Evolutionary conservation across 2,797 vertebrate genomes (phyloP).

Genomic region (Avahi laniger): DNA sequence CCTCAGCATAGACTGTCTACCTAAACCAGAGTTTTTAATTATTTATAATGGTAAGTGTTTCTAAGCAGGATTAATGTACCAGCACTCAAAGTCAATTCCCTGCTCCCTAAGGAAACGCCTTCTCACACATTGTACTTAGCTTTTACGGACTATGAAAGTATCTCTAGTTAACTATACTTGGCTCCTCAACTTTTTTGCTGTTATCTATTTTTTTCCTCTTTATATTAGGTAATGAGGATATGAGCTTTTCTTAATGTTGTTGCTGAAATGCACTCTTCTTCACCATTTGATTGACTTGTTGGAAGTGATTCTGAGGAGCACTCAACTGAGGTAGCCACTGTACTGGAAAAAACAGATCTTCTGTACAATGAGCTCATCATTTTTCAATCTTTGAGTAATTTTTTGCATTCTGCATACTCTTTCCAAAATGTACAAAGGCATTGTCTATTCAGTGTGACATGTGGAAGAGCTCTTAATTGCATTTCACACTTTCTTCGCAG

Average conservation of each 20-base stretch:
- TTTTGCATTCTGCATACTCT: neutral
- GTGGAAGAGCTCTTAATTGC: conserved; percentile 11
- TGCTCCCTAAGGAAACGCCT: conserved; percentile 53
- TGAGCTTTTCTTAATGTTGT: conserved; percentile 10
- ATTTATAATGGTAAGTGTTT: conserved; percentile 84
- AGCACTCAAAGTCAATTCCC: conserved; percentile 75
- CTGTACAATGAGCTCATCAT: neutral
- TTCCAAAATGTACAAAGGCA: conserved; percentile 29
- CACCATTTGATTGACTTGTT: conserved; percentile 36
- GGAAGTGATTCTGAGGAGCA: neutral
- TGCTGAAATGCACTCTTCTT: conserved; percentile 35
- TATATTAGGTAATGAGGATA: conserved; percentile 25
- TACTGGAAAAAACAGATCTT: neutral
- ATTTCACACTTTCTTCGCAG: conserved; percentile 49
- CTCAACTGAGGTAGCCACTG: neutral
- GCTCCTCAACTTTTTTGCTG: conserved; percentile 38
- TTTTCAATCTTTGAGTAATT: neutral
- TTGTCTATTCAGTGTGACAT: neutral
- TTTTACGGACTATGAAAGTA: conserved; percentile 15
- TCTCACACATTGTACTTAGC: conserved; percentile 46
- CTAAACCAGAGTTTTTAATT: conserved; percentile 82
- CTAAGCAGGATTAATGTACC: conserved; percentile 80
- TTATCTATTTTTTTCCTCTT: conserved; percentile 1
- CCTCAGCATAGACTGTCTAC: conserved; percentile 60
- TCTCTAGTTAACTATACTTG: conserved; percentile 53